phyloP scores from a whole-genome alignment of 2,113 vertebrate genomes.

The Podarcis muralis region DNA sequence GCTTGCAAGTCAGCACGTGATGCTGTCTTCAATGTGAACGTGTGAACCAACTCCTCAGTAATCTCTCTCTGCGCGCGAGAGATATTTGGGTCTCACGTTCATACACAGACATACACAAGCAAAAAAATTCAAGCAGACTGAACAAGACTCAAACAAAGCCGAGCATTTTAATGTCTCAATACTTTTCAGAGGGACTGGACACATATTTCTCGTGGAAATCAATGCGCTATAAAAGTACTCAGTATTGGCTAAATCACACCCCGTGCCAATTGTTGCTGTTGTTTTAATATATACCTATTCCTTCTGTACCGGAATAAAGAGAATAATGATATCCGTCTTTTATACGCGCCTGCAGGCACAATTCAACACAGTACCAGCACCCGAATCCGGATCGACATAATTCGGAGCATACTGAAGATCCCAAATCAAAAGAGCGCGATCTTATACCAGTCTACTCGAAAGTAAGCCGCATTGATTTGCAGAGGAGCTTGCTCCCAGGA shows the following conservation, averaged over 20 bases:
- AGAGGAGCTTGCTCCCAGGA: too few species aligned
- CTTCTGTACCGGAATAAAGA: background rate
- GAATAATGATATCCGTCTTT: background rate
- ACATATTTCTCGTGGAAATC: background rate
- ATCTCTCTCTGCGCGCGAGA: background rate
- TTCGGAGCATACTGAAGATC: background rate
- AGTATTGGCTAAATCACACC: background rate
- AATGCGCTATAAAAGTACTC: background rate
- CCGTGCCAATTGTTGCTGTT: background rate
- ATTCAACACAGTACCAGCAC: too few species aligned
- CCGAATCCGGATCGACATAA: background rate
- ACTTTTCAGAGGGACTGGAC: background rate
- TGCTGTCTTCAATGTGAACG: background rate
- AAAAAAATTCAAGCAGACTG: too few species aligned
- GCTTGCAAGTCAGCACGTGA: background rate
- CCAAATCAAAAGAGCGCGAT: too few species aligned
- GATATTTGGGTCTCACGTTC: background rate
- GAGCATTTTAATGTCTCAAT: background rate
- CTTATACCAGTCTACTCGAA: too few species aligned
- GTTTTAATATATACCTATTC: background rate
- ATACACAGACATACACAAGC: background rate
- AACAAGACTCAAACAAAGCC: too few species aligned
- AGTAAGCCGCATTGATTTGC: too few species aligned
- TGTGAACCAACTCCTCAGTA: background rate
- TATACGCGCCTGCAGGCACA: background rate